Evolutionary conservation across 1,140 invertebrate genomes (phyloP), one percentile per base, ranked within the genome.

Genomic region (Zelostemma sp.): DNA sequence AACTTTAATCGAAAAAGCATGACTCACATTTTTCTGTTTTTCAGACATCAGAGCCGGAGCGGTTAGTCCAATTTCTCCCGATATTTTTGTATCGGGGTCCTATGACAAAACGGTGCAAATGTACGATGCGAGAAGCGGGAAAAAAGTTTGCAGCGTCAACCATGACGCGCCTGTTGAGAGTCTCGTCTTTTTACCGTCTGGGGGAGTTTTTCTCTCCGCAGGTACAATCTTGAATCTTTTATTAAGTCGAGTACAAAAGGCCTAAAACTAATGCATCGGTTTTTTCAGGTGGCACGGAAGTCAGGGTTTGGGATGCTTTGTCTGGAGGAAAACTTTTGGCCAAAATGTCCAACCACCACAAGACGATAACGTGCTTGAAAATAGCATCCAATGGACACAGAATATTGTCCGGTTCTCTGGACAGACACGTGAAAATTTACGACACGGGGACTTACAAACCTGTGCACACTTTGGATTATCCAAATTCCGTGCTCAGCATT

Each of bases 401-500:
- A 73, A 86, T 99, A 31, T 78, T 99, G 64, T 97, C 96, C 6
- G 95, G 91, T 4, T 96, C 95, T 1, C 85, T 99, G 40, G 97
- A 99, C 79, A 90, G 93, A 71, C 95, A 98, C 86, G 92, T 99
- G 0, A 98, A 98, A 87, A 91, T 99, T 68, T 98, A 97, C 84
- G 94, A 98, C 80, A 87, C 95, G 43, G 88, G 90, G 51, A 92
- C 91, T 0, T 98, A 96, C 78, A 92, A 95, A 86, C 88, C 92
- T 1, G 91, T 98, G 8, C 94, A 98, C 74, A 94, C 93, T 9
- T 86, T 98, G 16, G 92, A 94, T 77, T 97, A 95, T 82, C 92
- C 96, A 5, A 97, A 96, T 86, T 90, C 95, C 17, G 89, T 99
- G 46, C 86, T 98, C 3, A 97, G 95, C 83, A 83, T 98, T 73